Evolutionary conservation across 2,888 invertebrate genomes (phyloP).

Genomic region (Drosophila barbarae): DNA sequence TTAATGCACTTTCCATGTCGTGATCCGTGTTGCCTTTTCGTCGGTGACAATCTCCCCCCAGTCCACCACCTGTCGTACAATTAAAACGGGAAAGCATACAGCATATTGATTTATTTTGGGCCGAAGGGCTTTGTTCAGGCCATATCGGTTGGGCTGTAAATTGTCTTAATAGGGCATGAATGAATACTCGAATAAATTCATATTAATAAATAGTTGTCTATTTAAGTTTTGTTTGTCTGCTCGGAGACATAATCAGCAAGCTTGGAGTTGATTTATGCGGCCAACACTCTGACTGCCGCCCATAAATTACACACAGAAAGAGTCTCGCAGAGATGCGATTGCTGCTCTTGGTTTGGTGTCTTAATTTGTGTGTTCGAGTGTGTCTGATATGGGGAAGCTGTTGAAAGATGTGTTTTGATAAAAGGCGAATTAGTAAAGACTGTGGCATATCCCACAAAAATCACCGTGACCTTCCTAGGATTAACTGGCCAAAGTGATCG

Average conservation of each 20-base stretch:
- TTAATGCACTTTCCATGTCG: conserved; percentile 62
- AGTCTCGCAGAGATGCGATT: conserved; percentile 9
- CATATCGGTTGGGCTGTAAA: conserved; percentile 35
- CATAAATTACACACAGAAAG: conserved; percentile 9
- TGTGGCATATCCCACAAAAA: neutral
- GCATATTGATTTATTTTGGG: conserved; percentile 59
- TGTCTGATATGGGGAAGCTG: conserved; percentile 8
- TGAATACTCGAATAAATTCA: conserved; percentile 48
- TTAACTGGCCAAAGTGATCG: neutral
- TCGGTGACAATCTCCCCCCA: conserved; percentile 1
- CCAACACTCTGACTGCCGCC: conserved; percentile 5
- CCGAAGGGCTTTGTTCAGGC: conserved; percentile 11
- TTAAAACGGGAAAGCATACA: conserved; percentile 52
- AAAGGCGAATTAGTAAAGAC: neutral
- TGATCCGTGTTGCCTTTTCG: conserved; percentile 15
- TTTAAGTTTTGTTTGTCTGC: conserved; percentile 28
- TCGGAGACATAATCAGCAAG: conserved; percentile 13
- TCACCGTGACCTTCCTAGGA: neutral
- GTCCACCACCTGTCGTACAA: conserved; percentile 49
- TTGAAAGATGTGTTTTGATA: conserved; percentile 1
- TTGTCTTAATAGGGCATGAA: conserved; percentile 60
- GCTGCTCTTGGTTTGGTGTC: neutral
- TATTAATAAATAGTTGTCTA: conserved; percentile 32
- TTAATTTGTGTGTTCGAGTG: conserved; percentile 8
- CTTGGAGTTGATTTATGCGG: conserved; percentile 12